phyloP scores from a whole-genome alignment of 92 coral and sea anemone species.

The Phenganax stokvisi region DNA sequence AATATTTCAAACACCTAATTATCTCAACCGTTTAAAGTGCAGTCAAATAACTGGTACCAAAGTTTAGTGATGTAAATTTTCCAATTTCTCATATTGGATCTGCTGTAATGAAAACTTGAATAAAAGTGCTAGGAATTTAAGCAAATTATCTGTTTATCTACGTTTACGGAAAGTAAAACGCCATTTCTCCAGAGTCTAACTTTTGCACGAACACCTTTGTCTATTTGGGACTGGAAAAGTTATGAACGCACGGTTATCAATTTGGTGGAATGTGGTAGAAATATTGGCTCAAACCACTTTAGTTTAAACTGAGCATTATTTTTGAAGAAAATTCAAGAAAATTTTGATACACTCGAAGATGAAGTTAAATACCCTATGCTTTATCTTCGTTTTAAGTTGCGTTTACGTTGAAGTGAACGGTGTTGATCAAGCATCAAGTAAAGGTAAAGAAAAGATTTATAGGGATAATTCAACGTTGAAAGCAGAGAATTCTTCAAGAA shows the following conservation, averaged over 20 bases:
- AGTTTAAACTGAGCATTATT: background rate
- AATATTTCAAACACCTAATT: background rate
- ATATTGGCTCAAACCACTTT: background rate
- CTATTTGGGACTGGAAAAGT: background rate
- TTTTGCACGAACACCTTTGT: background rate
- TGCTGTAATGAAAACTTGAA: background rate
- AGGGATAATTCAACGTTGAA: background rate
- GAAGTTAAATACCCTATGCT: background rate
- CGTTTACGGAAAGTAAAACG: background rate
- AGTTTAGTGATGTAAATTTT: slow-evolving; percentile 8
- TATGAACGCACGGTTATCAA: background rate
- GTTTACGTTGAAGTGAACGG: background rate
- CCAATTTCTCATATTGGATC: background rate
- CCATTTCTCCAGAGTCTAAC: background rate
- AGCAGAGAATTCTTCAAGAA: too few relatives aligned
- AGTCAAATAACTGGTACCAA: slow-evolving; percentile 24
- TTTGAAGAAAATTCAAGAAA: background rate
- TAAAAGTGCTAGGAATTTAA: background rate
- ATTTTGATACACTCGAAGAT: background rate
- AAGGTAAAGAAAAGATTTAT: background rate
- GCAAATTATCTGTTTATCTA: background rate
- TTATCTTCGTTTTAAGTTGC: slow-evolving; percentile 7
- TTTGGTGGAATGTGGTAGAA: background rate
- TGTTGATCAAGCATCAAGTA: background rate
- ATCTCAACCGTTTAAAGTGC: slow-evolving; percentile 7